phyloP scores from a whole-genome alignment of 2,888 invertebrate species.

The Leptopilina drosophilae region DNA sequence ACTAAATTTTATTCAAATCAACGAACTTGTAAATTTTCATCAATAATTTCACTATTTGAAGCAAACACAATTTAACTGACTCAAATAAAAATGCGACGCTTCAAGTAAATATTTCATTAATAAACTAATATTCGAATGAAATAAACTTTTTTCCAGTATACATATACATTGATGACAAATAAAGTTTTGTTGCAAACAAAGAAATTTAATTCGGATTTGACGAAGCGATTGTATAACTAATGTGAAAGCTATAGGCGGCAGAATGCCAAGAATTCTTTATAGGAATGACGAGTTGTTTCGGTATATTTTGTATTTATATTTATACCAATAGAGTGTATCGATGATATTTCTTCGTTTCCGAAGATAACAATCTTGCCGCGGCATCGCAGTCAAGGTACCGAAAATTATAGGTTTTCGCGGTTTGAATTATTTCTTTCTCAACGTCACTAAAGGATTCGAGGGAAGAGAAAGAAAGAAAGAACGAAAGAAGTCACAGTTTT shows the following conservation, averaged over 20 bases:
- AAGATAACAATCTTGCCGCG: constrained; percentile 41
- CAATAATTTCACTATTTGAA: too few relatives aligned
- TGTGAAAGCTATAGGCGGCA: neutral
- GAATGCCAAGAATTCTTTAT: constrained; percentile 23
- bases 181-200: neutral
- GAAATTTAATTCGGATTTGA: constrained; percentile 9
- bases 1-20: too few relatives aligned
- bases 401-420: constrained; percentile 75
- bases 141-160: too few relatives aligned
- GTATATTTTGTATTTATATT: constrained; percentile 39
- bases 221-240: constrained; percentile 8
- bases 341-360: constrained; percentile 45
- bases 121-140: too few relatives aligned
- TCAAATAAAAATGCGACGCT: too few relatives aligned
- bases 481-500: constrained; percentile 7
- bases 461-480: neutral
- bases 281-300: constrained; percentile 21
- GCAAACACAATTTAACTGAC: too few relatives aligned
- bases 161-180: too few relatives aligned
- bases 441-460: constrained; percentile 35
- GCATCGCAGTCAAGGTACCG: constrained; percentile 53
- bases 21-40: too few relatives aligned
- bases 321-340: constrained; percentile 37
- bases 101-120: too few relatives aligned
- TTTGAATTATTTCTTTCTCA: constrained; percentile 73